Conservation (phyloP, 2,797 vertebrate genomes). For the Glyptemys insculpta region DNA sequence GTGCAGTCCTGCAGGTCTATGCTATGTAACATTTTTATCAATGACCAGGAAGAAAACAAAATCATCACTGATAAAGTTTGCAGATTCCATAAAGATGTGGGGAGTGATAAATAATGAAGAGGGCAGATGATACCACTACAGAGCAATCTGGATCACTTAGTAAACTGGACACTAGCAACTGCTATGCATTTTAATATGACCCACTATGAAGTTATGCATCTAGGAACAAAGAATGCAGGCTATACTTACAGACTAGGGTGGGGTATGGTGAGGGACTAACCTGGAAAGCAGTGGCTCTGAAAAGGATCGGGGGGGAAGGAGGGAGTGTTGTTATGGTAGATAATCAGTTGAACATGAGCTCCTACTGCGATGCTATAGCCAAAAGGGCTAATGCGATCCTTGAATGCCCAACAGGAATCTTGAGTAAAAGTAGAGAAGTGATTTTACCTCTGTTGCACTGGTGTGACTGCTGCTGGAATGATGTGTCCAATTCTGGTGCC, state of each 20-base stretch:
- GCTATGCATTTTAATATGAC: not conserved
- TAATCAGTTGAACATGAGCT: not conserved
- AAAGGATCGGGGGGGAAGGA: not conserved
- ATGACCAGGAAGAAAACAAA: not conserved
- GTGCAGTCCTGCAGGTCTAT: not conserved
- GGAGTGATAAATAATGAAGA: not conserved
- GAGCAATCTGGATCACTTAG: not conserved
- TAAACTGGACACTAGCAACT: not conserved
- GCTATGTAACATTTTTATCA: not conserved
- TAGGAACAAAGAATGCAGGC: not conserved
- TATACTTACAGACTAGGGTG: not conserved
- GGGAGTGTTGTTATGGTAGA: not conserved
- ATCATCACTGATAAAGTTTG: not conserved
- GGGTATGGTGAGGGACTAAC: not conserved
- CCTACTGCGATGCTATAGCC: not conserved
- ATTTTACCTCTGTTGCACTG: not conserved
- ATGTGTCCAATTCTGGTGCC: not conserved
- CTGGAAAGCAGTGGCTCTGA: not conserved
- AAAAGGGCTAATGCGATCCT: not conserved
- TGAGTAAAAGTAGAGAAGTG: not conserved
- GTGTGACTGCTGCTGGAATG: too few species aligned
- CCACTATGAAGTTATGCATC: not conserved
- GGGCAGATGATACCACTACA: not conserved
- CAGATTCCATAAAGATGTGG: too few species aligned
- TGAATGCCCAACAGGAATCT: not conserved